Evolutionary conservation across 2,888 invertebrate species (phyloP).

Genomic region (Drosophila mimica): DNA sequence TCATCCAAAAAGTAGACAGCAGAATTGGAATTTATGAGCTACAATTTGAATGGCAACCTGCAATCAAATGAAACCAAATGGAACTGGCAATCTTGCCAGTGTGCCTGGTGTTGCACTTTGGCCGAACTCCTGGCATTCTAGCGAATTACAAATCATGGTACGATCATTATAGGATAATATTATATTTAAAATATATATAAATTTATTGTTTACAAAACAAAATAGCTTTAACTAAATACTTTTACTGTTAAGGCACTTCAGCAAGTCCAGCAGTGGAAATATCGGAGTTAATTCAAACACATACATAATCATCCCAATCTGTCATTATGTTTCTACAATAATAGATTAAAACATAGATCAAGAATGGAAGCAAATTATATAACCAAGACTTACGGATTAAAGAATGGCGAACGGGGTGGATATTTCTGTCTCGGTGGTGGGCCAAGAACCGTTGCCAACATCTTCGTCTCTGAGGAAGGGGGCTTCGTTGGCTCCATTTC

Average conservation of each 20-base stretch:
- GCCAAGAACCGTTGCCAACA: background rate
- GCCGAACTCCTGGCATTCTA: background rate
- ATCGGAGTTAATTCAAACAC: background rate
- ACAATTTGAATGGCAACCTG: background rate
- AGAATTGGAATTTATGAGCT: background rate
- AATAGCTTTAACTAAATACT: background rate
- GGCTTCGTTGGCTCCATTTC: too few relatives aligned
- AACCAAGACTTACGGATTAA: constrained; percentile 48
- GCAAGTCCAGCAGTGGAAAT: background rate
- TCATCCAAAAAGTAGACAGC: background rate
- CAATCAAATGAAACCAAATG: background rate
- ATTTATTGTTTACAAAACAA: background rate
- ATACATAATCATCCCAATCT: constrained; percentile 10
- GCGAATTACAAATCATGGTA: background rate
- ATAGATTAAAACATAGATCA: background rate
- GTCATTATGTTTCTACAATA: constrained; percentile 40
- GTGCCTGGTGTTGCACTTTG: background rate
- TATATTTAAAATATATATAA: background rate
- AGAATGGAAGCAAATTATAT: background rate
- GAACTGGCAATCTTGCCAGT: background rate
- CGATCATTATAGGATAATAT: background rate
- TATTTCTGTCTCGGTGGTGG: constrained; percentile 34
- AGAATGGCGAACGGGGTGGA: constrained; percentile 47
- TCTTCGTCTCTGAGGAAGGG: background rate
- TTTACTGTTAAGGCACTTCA: background rate